Evolutionary conservation across 2,888 invertebrate species (phyloP).

Genomic region (Dysmachus trigonus): DNA sequence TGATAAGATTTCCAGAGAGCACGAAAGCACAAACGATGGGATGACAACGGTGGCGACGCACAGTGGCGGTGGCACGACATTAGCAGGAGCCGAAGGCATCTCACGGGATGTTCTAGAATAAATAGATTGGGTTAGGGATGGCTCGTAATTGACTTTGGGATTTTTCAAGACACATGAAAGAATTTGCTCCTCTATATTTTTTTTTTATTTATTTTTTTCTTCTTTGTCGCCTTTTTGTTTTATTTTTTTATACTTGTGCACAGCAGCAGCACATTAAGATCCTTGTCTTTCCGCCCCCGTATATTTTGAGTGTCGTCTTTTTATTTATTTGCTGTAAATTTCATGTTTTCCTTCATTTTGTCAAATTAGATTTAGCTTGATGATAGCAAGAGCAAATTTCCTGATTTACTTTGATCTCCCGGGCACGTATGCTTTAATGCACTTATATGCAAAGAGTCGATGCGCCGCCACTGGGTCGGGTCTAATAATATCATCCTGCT

Average conservation of each 20-base stretch:
- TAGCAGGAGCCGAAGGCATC: constrained; percentile 11
- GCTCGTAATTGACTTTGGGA: constrained; percentile 49
- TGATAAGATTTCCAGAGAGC: constrained; percentile 47
- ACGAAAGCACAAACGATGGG: neutral
- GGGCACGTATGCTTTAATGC: constrained; percentile 8
- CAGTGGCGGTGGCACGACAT: constrained; percentile 1
- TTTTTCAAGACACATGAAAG: constrained; percentile 49
- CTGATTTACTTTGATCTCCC: constrained; percentile 25
- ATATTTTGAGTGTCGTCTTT: constrained; percentile 32
- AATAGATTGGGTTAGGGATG: constrained; percentile 50
- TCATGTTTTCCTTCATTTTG: constrained; percentile 34
- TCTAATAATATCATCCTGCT: neutral
- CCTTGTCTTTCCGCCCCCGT: constrained; percentile 10
- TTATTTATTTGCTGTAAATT: constrained; percentile 44
- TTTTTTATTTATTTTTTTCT: neutral
- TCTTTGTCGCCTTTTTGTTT: constrained; percentile 12
- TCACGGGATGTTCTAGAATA: constrained; percentile 42
- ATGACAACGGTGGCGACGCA: neutral
- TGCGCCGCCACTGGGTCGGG: neutral
- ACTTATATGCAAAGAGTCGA: constrained; percentile 1
- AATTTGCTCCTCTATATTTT: constrained; percentile 19
- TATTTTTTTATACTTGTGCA: neutral
- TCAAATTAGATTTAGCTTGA: constrained; percentile 47
- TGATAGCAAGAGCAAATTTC: constrained; percentile 19
- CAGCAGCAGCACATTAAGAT: constrained; percentile 24